Evolutionary conservation across 2,113 vertebrate genomes (phyloP).

Genomic region (Anhinga rufa): DNA sequence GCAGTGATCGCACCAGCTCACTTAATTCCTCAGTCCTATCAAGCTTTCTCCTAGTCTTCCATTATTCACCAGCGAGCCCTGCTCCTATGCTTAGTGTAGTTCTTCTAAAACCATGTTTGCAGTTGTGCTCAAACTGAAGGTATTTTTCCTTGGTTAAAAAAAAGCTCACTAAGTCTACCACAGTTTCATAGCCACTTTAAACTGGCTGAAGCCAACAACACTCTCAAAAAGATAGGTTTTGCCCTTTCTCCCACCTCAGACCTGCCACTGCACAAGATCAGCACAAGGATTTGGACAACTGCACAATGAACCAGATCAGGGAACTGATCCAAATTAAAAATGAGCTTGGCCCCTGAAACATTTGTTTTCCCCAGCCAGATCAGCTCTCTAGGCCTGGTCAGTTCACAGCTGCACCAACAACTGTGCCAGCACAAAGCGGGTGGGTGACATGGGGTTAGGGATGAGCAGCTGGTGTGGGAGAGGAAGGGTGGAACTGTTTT

Average conservation of each 20-base stretch:
- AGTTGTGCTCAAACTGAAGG: not conserved
- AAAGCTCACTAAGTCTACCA: not conserved
- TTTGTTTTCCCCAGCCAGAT: constrained; percentile 1
- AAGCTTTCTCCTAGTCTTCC: not conserved
- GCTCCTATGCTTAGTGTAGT: not conserved
- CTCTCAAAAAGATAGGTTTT: not conserved
- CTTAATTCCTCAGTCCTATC: not conserved
- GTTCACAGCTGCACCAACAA: not conserved
- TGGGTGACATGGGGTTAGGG: not conserved
- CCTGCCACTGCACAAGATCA: not conserved
- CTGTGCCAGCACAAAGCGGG: constrained; percentile 11
- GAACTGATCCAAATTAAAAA: constrained; percentile 39
- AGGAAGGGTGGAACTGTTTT: not conserved
- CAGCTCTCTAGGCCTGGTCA: not conserved
- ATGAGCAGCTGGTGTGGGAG: not conserved
- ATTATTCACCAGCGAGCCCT: not conserved
- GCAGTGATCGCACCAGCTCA: not conserved
- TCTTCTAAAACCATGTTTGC: not conserved
- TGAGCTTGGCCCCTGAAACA: not conserved
- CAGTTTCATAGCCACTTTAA: not conserved
- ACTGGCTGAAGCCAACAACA: not conserved
- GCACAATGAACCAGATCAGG: not conserved
- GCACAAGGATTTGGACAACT: constrained; percentile 1
- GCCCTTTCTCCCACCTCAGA: not conserved
- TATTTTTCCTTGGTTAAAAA: not conserved